Base-by-base conservation (phyloP, 2,797 vertebrate genomes). In the Pseudochirops cupreus region DNA sequence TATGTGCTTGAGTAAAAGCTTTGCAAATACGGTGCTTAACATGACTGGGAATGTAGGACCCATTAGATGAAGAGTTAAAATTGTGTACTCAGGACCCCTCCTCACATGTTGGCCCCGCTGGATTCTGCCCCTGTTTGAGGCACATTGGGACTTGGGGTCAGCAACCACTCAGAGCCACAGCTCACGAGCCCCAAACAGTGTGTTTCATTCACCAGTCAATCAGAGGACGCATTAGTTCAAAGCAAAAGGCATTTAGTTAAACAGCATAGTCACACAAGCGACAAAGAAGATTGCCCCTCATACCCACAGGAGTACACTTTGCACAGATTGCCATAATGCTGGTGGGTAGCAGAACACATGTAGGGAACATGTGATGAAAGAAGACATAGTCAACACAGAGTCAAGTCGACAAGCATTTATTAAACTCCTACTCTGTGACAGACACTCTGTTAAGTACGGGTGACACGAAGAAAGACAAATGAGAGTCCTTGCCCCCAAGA, bases 31-130 rank as follows among this genome's bases (percentile, higher is more conserved):
- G 94, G 2, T 54, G 87, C 89, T 82, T 90, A 94, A 90, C 95
- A 74, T 95, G 96, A 92, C 54, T 96, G 56, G 93, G 93, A 92
- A 95, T 94, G 91, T 97, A 92, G 93, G 97, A 94, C 24, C 92
- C 67, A 92, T 96, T 95, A 93, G 91, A 94, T 94, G 96, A 82
- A 82, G 39, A 96, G 95, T 97, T 95, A 95, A 97, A 97, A 94
- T 57, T 56, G 52, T 16, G 3, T 29, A 21, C 14, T 39, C 74
- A 26, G 74, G 18, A 5, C 21, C 9, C 18, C 21, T 39, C 67
- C n/a, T 11, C 39, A 82, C 3, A 4, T 26, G n/a, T 24, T 26
- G n/a, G 5, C 67, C n/a, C n/a, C n/a, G 18, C 62, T 18, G 31
- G 59, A 46, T 9, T 46, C n/a, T 24, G 7, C n/a, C 11, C 9